Conservation (phyloP, 2,888 invertebrate genomes). For the Lasius fuliginosus region DNA sequence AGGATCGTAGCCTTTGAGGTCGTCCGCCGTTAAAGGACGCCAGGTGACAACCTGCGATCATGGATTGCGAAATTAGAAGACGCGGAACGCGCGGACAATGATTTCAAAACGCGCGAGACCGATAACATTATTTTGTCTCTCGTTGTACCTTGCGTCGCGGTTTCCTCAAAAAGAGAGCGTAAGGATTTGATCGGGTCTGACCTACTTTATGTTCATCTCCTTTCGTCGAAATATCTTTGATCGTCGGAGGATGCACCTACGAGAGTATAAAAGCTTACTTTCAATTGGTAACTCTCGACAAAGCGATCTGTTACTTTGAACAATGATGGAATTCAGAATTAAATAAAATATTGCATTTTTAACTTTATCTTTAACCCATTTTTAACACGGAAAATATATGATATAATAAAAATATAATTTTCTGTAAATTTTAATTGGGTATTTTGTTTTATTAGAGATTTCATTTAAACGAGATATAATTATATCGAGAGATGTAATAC, state of each 20-base stretch:
- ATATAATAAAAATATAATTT: background rate
- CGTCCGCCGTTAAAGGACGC: slow-evolving; percentile 79
- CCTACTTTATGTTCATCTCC: slow-evolving; percentile 40
- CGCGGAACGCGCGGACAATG: background rate
- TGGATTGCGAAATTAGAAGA: background rate
- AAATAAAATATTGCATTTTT: slow-evolving; percentile 28
- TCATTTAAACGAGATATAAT: background rate
- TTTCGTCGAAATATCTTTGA: slow-evolving; percentile 49
- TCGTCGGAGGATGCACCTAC: slow-evolving; percentile 81
- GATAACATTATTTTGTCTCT: slow-evolving; percentile 32
- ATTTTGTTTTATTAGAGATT: background rate
- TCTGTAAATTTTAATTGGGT: background rate
- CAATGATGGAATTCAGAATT: slow-evolving; percentile 18
- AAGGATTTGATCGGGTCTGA: slow-evolving; percentile 78
- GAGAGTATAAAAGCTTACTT: slow-evolving; percentile 36
- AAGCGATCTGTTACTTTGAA: slow-evolving; percentile 14
- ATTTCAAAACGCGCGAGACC: background rate
- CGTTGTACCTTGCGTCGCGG: slow-evolving; percentile 80
- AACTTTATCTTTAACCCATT: slow-evolving; percentile 19
- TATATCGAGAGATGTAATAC: background rate
- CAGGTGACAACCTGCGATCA: slow-evolving; percentile 79
- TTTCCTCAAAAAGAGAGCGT: slow-evolving; percentile 80
- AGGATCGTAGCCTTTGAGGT: slow-evolving; percentile 82
- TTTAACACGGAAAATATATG: background rate
- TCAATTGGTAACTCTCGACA: slow-evolving; percentile 22